Evolutionary conservation across 2,797 vertebrate species (phyloP), one percentile per base, ranked within the genome.

Genomic region (Thunnus albacares): DNA sequence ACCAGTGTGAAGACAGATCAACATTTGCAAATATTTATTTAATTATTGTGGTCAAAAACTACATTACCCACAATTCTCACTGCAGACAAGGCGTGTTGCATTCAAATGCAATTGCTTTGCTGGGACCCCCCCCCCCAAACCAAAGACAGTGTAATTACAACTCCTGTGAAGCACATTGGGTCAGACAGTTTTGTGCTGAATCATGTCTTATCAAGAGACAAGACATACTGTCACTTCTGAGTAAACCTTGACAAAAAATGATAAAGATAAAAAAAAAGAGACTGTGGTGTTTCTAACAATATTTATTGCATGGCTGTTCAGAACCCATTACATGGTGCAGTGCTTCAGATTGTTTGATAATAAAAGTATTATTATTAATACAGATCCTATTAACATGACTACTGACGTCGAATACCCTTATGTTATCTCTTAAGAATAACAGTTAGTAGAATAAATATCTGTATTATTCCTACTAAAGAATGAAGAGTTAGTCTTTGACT

Each of bases 21-120:
- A 12, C 5, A 17, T 58, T 15, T 41, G 5, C 45, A 33, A 12
- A 70, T 20, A 11, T 12, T 3, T 57, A 56, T 5, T 7, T 6
- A 12, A 41, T 52, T 5, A 6, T 24, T 56, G 6, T 51, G 0
- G 28, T 3, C 12, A 53, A 11, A 87, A 78, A 90, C 77, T 67
- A 67, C 82, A 82, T 66, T 77, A 77, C 71, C 80, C 83, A 89
- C 12, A 74, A 77, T 55, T 28, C 7, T 58, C 20, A 17, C 43
- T 5, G 12, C 2, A 30, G 24, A 2, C 0, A 1, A 28, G 3
- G 4, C 10, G 10, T 58, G 80, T n/a, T 80, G 79, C 45, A 3
- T 84, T 82, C 62, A 80, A 1, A 22, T 41, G 17, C 70, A 51
- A 5, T 58, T n/a, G 6, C 0, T 24, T 15, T 58, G 17, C 2